phyloP scores from a whole-genome alignment of 2,888 invertebrate genomes.

The Drosophila mimetica region DNA sequence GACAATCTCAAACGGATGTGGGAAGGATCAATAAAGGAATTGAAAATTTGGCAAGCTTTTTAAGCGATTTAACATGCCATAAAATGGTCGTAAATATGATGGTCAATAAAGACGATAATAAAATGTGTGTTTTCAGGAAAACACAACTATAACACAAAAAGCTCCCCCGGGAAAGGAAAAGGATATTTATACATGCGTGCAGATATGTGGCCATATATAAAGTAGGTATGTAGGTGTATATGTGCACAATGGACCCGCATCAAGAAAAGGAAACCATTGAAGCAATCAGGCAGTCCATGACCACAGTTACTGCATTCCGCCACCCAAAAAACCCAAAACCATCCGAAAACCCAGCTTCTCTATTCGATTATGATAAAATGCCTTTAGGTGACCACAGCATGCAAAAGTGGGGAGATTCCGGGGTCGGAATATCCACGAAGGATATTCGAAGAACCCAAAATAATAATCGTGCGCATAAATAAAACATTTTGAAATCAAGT shows the following conservation, averaged over 20 bases:
- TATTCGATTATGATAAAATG: slow-evolving; percentile 75
- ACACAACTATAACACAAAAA: slow-evolving; percentile 57
- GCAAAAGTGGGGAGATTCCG: slow-evolving; percentile 32
- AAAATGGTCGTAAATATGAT: slow-evolving; percentile 66
- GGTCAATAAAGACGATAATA: slow-evolving; percentile 71
- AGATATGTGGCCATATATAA: slow-evolving; percentile 4
- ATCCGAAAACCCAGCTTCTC: slow-evolving; percentile 20
- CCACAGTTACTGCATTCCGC: slow-evolving; percentile 49
- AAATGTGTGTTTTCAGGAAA: slow-evolving; percentile 51
- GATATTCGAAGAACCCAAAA: slow-evolving; percentile 55
- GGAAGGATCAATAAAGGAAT: slow-evolving; percentile 54
- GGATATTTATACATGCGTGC: slow-evolving; percentile 28
- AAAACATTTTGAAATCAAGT: slow-evolving; percentile 76
- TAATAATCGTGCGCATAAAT: slow-evolving; percentile 76
- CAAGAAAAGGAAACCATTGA: slow-evolving; percentile 62
- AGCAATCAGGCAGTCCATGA: slow-evolving; percentile 55
- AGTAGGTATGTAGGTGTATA: neutral
- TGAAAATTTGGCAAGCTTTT: slow-evolving; percentile 44
- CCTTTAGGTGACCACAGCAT: slow-evolving; percentile 67
- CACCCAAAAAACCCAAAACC: neutral
- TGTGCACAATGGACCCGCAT: slow-evolving; percentile 67
- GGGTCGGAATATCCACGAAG: neutral
- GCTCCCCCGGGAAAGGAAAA: slow-evolving; percentile 42
- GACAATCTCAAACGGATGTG: slow-evolving; percentile 28
- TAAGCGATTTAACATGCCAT: slow-evolving; percentile 58